Conservation (phyloP, 2,797 vertebrate genomes). For the Pipistrellus pipistrellus region DNA sequence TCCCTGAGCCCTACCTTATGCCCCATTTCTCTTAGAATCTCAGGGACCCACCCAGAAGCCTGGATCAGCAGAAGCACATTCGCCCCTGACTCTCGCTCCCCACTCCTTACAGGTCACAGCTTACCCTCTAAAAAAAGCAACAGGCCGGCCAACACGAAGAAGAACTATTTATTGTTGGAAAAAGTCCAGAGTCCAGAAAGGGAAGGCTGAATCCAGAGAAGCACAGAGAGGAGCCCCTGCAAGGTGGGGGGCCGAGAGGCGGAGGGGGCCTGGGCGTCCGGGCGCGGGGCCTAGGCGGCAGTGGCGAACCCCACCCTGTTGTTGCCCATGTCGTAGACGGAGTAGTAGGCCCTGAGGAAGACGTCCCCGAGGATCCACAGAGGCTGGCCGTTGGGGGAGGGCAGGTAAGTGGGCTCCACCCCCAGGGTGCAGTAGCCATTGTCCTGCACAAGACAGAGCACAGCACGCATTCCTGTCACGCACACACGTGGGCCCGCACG, state of each 20-base stretch:
- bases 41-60: not conserved
- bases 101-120: not conserved
- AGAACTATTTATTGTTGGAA: constrained; percentile 75
- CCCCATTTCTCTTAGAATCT: constrained; percentile 6
- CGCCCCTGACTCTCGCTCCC: not conserved
- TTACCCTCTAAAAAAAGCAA: not conserved
- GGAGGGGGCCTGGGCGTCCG: not conserved
- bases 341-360: constrained; percentile 91
- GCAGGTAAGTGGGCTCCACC: constrained; percentile 86
- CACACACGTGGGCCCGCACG: fast-evolving
- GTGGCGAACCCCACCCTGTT: constrained; percentile 89
- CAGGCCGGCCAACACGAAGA: not conserved
- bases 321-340: constrained; percentile 87
- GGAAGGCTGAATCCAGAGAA: not conserved
- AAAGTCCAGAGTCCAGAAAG: constrained; percentile 25
- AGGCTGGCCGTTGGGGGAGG: constrained; percentile 84
- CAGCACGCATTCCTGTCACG: not conserved
- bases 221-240: not conserved
- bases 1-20: not conserved
- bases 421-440: constrained; percentile 83
- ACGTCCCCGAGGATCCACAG: constrained; percentile 91
- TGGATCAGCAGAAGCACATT: not conserved
- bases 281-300: constrained; percentile 78
- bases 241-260: not conserved
- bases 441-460: constrained; percentile 67